A percentile compares a stretch with the other conserved stretches of the same genome.
phyloP scores from a whole-genome alignment of 92 coral and sea anemone genomes.

The Pocillopora grandis region DNA sequence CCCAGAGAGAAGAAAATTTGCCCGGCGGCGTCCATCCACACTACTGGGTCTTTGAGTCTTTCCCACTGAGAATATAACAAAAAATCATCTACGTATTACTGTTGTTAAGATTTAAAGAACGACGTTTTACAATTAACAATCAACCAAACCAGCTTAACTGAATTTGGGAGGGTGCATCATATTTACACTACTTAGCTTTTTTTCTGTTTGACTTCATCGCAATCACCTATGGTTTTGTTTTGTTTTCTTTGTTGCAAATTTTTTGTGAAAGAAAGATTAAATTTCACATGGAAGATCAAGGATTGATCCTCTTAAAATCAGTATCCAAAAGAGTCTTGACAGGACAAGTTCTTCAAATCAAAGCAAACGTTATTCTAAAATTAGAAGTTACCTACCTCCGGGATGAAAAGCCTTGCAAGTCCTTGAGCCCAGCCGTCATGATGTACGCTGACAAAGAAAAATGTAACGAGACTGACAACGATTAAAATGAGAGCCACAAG shows the following conservation, averaged over 20 bases:
- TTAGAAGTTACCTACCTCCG: slow-evolving; percentile 31
- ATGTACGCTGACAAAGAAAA: slow-evolving; percentile 79
- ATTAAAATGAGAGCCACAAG: slow-evolving; percentile 50
- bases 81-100: no score
- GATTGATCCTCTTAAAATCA: no score
- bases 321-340: no score
- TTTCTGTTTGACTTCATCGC: neutral
- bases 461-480: slow-evolving; percentile 53
- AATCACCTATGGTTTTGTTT: no score
- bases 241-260: no score
- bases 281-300: no score
- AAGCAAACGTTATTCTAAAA: neutral
- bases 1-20: slow-evolving; percentile 95
- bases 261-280: no score
- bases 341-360: neutral
- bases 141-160: neutral
- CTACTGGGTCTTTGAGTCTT: slow-evolving; percentile 77
- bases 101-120: neutral
- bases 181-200: neutral
- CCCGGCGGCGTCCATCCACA: slow-evolving; percentile 97
- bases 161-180: no score
- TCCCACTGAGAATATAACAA: slow-evolving; percentile 54
- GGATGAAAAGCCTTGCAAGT: slow-evolving; percentile 58
- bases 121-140: neutral
- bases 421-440: slow-evolving; percentile 89